Evolutionary conservation across 2,113 vertebrate genomes (phyloP).

Genomic region (Oreochromis niloticus): DNA sequence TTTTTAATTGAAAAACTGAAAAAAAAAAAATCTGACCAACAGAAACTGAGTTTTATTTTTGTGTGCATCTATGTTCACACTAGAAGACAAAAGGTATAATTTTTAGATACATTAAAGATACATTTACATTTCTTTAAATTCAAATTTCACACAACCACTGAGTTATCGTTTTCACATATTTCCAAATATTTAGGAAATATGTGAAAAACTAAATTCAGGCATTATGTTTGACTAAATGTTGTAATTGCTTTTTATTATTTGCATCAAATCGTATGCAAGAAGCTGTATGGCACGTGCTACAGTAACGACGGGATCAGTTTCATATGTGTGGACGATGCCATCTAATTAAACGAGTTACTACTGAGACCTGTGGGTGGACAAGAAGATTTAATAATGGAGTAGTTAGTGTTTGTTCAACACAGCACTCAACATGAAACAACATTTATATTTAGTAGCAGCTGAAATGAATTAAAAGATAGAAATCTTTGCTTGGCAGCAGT

Average conservation of each 20-base stretch:
- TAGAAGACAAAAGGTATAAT: too few species aligned
- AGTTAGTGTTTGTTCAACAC: background rate
- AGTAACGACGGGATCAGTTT: background rate
- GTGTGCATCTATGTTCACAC: background rate
- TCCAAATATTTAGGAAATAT: background rate
- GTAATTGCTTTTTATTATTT: background rate
- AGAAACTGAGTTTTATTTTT: background rate
- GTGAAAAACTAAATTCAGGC: background rate
- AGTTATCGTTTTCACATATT: background rate
- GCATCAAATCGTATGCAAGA: background rate
- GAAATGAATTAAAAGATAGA: background rate
- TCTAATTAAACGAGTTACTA: background rate
- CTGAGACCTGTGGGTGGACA: background rate
- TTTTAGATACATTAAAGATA: background rate
- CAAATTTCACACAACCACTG: background rate
- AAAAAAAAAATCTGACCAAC: background rate
- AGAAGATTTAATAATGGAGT: background rate
- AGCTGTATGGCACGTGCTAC: fast-evolving
- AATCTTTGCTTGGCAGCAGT: background rate
- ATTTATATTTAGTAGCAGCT: background rate
- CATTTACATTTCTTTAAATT: background rate
- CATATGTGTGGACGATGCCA: background rate
- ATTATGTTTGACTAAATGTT: background rate
- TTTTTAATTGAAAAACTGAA: background rate
- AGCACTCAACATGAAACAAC: background rate